Evolutionary conservation across 2,888 invertebrate species (phyloP).

Genomic region (Tolmerus cingulatus): DNA sequence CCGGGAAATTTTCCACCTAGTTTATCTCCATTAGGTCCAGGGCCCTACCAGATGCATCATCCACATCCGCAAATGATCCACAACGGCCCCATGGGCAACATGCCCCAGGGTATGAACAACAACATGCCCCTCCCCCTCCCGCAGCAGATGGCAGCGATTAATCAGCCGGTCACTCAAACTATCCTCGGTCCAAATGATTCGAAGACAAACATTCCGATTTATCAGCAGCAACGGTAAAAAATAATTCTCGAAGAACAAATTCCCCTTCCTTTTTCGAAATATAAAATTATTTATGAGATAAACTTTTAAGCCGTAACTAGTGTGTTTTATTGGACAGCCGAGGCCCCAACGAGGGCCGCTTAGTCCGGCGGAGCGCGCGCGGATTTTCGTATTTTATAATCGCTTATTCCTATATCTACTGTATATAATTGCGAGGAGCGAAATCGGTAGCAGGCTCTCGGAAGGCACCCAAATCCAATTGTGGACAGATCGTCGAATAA

Average conservation of each 20-base stretch:
- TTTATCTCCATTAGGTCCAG: constrained; percentile 8
- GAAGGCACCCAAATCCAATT: neutral
- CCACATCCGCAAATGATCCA: constrained; percentile 41
- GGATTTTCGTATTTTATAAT: neutral
- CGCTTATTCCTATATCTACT: neutral
- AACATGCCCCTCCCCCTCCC: constrained; percentile 1
- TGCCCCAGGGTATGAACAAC: neutral
- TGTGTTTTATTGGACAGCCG: neutral
- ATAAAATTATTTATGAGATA: neutral
- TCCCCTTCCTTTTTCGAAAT: neutral
- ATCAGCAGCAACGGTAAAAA: constrained; percentile 63
- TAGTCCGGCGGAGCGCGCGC: neutral
- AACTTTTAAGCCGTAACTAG: neutral
- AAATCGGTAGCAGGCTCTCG: neutral
- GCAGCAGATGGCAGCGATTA: constrained; percentile 50
- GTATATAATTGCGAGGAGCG: neutral
- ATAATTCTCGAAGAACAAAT: neutral
- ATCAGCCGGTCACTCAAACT: constrained; percentile 55
- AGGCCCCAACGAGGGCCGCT: neutral
- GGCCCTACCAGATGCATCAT: constrained; percentile 28
- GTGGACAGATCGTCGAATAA: neutral
- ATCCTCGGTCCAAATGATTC: constrained; percentile 59
- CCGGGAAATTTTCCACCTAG: neutral
- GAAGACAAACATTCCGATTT: constrained; percentile 63
- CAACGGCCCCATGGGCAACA: constrained; percentile 10